phyloP scores from a whole-genome alignment of 1,140 invertebrate genomes.

The Chironomus striatipennis region DNA sequence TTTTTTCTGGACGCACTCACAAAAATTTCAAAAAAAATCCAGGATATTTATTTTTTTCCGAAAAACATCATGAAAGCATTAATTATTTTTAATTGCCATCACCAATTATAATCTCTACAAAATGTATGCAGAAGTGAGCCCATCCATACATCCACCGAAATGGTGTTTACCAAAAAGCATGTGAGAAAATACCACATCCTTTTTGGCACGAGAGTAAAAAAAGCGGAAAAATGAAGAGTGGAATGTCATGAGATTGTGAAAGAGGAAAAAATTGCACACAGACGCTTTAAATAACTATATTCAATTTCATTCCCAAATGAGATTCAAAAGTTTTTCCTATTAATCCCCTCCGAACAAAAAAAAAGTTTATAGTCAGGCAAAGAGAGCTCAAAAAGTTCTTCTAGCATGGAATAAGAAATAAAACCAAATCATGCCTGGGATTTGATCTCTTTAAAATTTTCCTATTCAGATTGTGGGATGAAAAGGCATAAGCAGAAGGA shows the following conservation, averaged over 20 bases:
- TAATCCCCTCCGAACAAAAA: background rate
- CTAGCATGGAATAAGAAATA: background rate
- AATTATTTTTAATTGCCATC: too few species aligned
- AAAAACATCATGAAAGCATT: too few species aligned
- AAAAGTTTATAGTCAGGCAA: background rate
- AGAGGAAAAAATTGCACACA: background rate
- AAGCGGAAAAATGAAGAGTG: background rate
- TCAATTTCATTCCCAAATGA: conserved; percentile 7
- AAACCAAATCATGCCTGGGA: conserved; percentile 4
- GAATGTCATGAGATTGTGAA: background rate
- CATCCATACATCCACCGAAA: too few species aligned
- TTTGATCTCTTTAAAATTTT: conserved; percentile 9
- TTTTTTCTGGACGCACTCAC: too few species aligned
- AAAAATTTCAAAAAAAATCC: too few species aligned
- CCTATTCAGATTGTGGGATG: background rate
- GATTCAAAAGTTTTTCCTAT: background rate
- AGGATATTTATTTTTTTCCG: too few species aligned
- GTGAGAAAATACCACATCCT: too few species aligned
- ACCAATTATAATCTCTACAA: too few species aligned
- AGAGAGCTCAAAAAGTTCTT: background rate
- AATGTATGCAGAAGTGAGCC: too few species aligned
- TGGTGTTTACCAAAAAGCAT: too few species aligned
- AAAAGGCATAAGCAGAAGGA: background rate
- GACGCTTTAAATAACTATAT: background rate
- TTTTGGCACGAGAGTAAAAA: background rate